Percentiles rank a stretch among this genome's conserved stretches.
These are phyloP conservation scores for Macaria notata DNA, from an alignment of 2,888 invertebrate genomes.

Conservation along the genomic window DNA sequence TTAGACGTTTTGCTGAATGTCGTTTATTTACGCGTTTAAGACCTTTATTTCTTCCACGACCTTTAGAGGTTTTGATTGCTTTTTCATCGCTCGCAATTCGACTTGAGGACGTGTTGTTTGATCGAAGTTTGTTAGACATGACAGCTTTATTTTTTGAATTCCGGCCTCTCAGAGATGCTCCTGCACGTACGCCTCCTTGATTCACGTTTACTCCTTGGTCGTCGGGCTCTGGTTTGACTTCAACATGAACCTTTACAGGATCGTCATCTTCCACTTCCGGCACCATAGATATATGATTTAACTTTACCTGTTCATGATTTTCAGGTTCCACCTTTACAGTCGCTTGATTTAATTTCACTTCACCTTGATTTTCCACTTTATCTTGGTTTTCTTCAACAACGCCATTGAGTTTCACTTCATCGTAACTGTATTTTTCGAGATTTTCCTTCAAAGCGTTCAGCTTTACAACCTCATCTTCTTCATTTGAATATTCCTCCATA, in stretches of 20 bases:
- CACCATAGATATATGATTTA: background rate
- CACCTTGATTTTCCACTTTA: background rate
- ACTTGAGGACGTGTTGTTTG: no score
- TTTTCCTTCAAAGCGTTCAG: background rate
- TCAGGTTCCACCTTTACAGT: background rate
- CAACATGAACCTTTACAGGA: background rate
- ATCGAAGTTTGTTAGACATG: no score
- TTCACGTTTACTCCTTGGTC: background rate
- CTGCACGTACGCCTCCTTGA: background rate
- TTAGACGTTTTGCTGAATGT: background rate
- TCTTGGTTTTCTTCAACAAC: background rate
- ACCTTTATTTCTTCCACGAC: no score
- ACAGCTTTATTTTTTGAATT: no score
- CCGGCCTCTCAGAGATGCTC: no score
- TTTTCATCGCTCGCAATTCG: no score
- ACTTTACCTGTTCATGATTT: background rate
- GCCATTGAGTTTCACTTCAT: background rate
- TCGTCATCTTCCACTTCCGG: background rate
- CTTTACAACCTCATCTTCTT: no score
- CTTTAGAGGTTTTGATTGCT: no score
- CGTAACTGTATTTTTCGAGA: background rate
- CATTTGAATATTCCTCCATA: background rate
- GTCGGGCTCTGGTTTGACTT: background rate
- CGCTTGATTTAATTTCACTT: background rate
- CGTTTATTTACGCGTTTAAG: no score